Evolutionary conservation across 2,113 vertebrate genomes (phyloP), one percentile per base, ranked within the genome.

Genomic region (Chauna torquata): DNA sequence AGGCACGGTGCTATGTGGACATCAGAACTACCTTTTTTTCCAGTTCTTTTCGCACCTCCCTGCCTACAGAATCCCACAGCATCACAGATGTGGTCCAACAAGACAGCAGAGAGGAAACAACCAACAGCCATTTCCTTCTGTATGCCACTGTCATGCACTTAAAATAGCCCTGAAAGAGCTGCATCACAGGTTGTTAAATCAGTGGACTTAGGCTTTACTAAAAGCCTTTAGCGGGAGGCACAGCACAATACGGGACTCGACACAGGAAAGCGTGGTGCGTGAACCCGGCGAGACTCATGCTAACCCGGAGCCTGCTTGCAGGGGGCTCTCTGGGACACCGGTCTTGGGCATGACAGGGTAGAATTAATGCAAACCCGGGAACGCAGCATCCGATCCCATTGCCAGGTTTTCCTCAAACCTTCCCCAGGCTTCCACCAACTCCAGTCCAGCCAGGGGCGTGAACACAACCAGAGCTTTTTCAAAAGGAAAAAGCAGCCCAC

Each of bases 161-260:
- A 92, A 94, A 95, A 95, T 84, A 94, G 90, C 78, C 19, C 45
- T n/a, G 14, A 16, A 95, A 62, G 90, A 96, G 92, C 92, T 87
- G 84, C 86, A 88, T 45, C 61, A 9, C 4, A 5, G 68, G 16
- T 86, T 1, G 0, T 76, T 45, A 79, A 91, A 54, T 68, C 86
- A 69, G 7, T 42, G 27, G 81, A 82, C 68, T 36, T 28, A 45
- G 40, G 14, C 58, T 85, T 8, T 6, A 28, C 45, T 44, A 57
- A 36, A 81, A 86, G 76, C 55, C 59, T 27, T 36, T 25, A 74
- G 55, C 47, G 65, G 49, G 47, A 86, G 61, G 76, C 72, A 81
- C 69, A 23, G 64, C 3, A 1, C 9, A 8, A 32, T 1, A 8
- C 0, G 3, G 76, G 69, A 36, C 58, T 49, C 0, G 1, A 16